Evolutionary conservation across 2,888 invertebrate species (phyloP), one percentile per base, ranked within the genome.

Genomic region (Eutolmus rufibarbis): DNA sequence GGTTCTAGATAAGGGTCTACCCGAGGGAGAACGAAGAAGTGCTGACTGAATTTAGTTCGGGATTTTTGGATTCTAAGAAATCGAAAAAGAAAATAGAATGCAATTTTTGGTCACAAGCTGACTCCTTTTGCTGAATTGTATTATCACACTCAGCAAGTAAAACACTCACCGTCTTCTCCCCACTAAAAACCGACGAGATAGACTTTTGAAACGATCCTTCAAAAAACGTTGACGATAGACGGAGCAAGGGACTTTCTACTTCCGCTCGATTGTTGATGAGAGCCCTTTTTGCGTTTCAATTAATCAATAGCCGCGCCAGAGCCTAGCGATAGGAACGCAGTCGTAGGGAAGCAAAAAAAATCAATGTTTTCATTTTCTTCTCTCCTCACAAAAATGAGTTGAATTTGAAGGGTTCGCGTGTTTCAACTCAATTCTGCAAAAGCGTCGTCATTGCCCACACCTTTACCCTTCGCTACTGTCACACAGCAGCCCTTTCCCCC

Each of bases 401-500:
- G 51, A 51, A 79, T 79, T 79, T 79, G 79, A 79, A 51, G 28
- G 28, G 51, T 28, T 79, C 23, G 79, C 79, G 79, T 79, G 79
- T 51, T 79, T 79, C 31, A 28, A 16, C 23, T 23, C 79, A 51
- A 79, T 79, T 79, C 23, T 66, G 66, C 28, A 23, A 28, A 51
- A 66, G 23, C 66, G 66, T 66, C 66, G 66, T 66, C 66, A 66
- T 66, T 66, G 66, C 66, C 66, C 66, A 66, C 66, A 66, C 66
- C 66, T 66, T 66, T 5, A n/a, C n/a, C 19, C 57, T 12, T 23
- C 66, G 28, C 51, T n/a, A 51, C n/a, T 66, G 23, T 66, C 19
- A 28, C 12, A n/a, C 23, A 28, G 19, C n/a, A 23, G 23, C 23
- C 9, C n/a, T 19, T 23, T 8, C 28, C 12, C 66, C 28, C 16